These are phyloP conservation scores for Champsocephalus esox DNA, from an alignment of 2,797 vertebrate species.

Conservation along the genomic window DNA sequence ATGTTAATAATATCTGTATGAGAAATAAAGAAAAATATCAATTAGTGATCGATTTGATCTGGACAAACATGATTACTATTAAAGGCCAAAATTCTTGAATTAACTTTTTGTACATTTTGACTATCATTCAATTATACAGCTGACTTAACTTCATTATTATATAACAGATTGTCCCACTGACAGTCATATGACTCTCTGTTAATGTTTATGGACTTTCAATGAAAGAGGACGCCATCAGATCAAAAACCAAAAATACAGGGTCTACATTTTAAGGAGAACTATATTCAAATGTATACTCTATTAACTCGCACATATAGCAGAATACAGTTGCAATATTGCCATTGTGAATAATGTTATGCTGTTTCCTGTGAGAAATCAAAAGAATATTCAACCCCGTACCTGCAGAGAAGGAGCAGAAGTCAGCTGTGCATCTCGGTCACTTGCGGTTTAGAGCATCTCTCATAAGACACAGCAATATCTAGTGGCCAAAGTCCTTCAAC, in stretches of 20 bases:
- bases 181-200: constrained; percentile 81
- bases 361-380: constrained; percentile 11
- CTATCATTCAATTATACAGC: background rate
- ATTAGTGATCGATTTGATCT: no score
- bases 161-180: constrained; percentile 51
- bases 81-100: background rate
- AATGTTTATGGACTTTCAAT: constrained; percentile 68
- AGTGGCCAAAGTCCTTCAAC: constrained; percentile 80
- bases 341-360: background rate
- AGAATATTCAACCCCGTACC: constrained; percentile 56
- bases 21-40: no score
- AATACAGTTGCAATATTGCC: background rate
- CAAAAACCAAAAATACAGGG: background rate
- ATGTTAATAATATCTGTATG: no score
- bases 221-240: background rate
- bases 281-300: background rate
- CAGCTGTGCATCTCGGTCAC: constrained; percentile 54
- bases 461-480: constrained; percentile 68
- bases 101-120: background rate
- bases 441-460: constrained; percentile 62
- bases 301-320: background rate
- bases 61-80: no score
- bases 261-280: background rate
- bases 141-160: constrained; percentile 32
- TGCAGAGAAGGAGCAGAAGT: constrained; percentile 48